Base-by-base conservation (phyloP, 64 coral and sea anemone species). In the Pachyseris speciosa region DNA sequence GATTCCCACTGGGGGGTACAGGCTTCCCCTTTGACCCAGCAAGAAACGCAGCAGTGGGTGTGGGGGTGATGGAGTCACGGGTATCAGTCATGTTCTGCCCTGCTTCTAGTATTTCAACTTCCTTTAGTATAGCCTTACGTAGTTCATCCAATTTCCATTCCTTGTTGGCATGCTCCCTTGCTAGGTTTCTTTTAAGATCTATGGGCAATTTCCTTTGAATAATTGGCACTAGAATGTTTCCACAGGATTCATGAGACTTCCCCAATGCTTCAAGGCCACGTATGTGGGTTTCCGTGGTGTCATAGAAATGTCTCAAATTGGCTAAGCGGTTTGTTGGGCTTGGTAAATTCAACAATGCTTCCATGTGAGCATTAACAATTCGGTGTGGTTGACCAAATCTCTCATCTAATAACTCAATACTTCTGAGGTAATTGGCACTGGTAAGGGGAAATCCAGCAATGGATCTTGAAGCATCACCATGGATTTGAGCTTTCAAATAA, bases 211-310 rank as follows among this genome's bases (percentile, higher is more conserved):
- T 94, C 11, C 87, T 58, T 11, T 86, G 37, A 24, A 86, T 38
- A 72, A 85, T 86, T 26, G 93, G 93, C n/a, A 94, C 32, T 37
- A 85, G 71, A 33, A 90, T 79, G 43, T 85, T 58, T 22, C 87
- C 87, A 58, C 79, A 90, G 45, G 69, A 66, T 27, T 90, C 80
- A 52, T 88, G 92, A 32, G 93, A 90, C 58, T 37, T 74, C 10
- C 93, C 69, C 71, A 94, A 69, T 26, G 80, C 66, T 64, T 57
- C 45, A 3, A 86, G 57, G n/a, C 86, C 93, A 25, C 80, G 78
- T 1, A 90, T 63, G 59, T 94, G 79, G 60, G 43, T 86, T 76
- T 94, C 86, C 53, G 89, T 84, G 2, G 78, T n/a, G n/a, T n/a
- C n/a, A n/a, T n/a, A n/a, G n/a, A n/a, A n/a, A n/a, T n/a, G n/a